phyloP scores from a whole-genome alignment of 2,888 invertebrate genomes.

The Ichneumoninae sp. region DNA sequence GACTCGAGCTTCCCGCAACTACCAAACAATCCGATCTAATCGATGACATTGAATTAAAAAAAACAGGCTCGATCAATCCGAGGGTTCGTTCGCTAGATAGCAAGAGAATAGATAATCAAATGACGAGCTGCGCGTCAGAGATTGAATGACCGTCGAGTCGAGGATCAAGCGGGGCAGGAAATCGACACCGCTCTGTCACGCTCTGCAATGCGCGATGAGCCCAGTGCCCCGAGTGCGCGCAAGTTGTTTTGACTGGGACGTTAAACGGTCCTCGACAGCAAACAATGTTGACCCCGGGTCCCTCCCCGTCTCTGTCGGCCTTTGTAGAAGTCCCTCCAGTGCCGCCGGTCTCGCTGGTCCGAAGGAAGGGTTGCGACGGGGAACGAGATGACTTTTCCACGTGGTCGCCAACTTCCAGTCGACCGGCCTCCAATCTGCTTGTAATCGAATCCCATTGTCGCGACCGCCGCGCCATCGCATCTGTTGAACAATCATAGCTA shows the following conservation, averaged over 20 bases:
- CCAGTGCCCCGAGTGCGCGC: background rate
- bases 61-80: background rate
- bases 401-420: constrained; percentile 37
- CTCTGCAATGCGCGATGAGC: constrained; percentile 44
- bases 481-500: background rate
- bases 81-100: background rate
- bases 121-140: background rate
- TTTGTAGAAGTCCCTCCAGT: constrained; percentile 36
- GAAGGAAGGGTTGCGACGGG: constrained; percentile 6
- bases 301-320: constrained; percentile 6
- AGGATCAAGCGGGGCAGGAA: constrained; percentile 16
- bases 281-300: constrained; percentile 54
- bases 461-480: background rate
- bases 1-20: constrained; percentile 66
- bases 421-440: background rate
- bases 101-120: background rate
- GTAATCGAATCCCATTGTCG: constrained; percentile 45
- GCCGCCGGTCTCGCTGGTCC: constrained; percentile 19
- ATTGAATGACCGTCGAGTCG: background rate
- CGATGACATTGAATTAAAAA: background rate
- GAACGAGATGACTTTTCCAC: constrained; percentile 21
- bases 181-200: constrained; percentile 38
- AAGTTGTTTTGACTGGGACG: constrained; percentile 63
- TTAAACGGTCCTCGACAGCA: constrained; percentile 57
- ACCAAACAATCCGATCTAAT: background rate